A percentile compares a stretch with the other conserved stretches of the same genome.
Evolutionary conservation across 53 echinoderm and acorn worm genomes (phyloP).

Genomic region (Astropecten irregularis): DNA sequence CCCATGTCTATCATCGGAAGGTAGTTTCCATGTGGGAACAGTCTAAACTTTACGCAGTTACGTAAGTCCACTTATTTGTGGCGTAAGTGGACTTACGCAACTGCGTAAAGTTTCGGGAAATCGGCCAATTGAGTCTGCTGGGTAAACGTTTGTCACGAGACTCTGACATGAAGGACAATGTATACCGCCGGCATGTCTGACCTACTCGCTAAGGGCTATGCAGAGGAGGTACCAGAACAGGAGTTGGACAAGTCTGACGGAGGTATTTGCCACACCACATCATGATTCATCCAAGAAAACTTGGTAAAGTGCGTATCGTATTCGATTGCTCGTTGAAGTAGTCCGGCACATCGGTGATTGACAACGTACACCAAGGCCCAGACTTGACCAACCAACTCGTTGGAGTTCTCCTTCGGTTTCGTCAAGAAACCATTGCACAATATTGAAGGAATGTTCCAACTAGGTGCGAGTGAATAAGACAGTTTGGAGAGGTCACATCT

Average conservation of each 20-base stretch:
- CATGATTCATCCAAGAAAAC: slow-evolving; percentile 61
- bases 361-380: slow-evolving; percentile 31
- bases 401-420: slow-evolving; percentile 37
- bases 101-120: too few relatives aligned
- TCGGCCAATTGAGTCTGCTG: slow-evolving; percentile 27
- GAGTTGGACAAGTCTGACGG: slow-evolving; percentile 15
- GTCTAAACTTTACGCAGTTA: too few relatives aligned
- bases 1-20: slow-evolving; percentile 11
- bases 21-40: too few relatives aligned
- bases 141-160: slow-evolving; percentile 12
- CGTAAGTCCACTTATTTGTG: too few relatives aligned
- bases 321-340: slow-evolving; percentile 53
- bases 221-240: slow-evolving; percentile 25
- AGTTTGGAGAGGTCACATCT: too few relatives aligned
- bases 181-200: slow-evolving; percentile 41
- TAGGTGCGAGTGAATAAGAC: slow-evolving; percentile 32
- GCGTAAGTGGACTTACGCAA: too few relatives aligned
- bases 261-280: slow-evolving; percentile 70
- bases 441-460: slow-evolving; percentile 48
- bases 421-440: slow-evolving; percentile 15
- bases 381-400: slow-evolving; percentile 33
- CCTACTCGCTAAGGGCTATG: slow-evolving; percentile 25
- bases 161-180: slow-evolving; percentile 12
- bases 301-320: slow-evolving; percentile 44
- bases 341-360: slow-evolving; percentile 37